Base-by-base conservation (phyloP, 2,888 invertebrate species). In the Amorpha juglandis region DNA sequence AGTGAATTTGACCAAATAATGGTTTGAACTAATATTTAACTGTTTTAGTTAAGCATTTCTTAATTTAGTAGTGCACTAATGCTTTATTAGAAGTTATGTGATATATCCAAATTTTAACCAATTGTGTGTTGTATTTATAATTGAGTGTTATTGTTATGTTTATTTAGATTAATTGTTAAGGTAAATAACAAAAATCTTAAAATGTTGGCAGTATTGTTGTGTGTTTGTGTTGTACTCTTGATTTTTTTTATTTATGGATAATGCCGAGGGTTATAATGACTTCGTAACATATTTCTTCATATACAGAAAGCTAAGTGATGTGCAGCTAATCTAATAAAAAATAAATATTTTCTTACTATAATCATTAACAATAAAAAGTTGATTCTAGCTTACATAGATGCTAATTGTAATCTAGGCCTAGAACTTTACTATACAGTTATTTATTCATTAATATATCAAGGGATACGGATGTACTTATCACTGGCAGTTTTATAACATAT, bases 61-160 rank as follows among this genome's bases (percentile, higher is more conserved):
- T 55, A 62, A 64, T 67, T 67, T 62, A 64, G 45, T 72, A 64
- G 64, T 69, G 69, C 70, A 68, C 66, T 74, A 74, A 74, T 63
- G 21, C 69, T 71, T 72, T 70, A 72, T 67, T 38, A 63, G 67
- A 69, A 69, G 69, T 42, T 66, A 70, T 75, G 74, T 75, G 74
- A 75, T 73, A 75, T 71, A 64, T 66, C 68, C 69, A 72, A 73
- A 70, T 63, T 70, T 62, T n/a, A 50, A 50, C 55, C 14, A 64
- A 58, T 64, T 67, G 66, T 62, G 65, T 71, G 68, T 68, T 69
- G 52, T 64, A 42, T 68, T 68, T 50, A 51, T 67, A 64, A 27
- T 53, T 64, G 52, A 27, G 27, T 64, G 64, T 64, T 64, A 53
- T 58, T 42, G 58, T 58, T 58, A 42, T 38, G 58, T 58, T 42